Percentiles rank a stretch among this genome's conserved stretches.
Conservation (phyloP, 2,113 vertebrate genomes). For the Astur gentilis region DNA sequence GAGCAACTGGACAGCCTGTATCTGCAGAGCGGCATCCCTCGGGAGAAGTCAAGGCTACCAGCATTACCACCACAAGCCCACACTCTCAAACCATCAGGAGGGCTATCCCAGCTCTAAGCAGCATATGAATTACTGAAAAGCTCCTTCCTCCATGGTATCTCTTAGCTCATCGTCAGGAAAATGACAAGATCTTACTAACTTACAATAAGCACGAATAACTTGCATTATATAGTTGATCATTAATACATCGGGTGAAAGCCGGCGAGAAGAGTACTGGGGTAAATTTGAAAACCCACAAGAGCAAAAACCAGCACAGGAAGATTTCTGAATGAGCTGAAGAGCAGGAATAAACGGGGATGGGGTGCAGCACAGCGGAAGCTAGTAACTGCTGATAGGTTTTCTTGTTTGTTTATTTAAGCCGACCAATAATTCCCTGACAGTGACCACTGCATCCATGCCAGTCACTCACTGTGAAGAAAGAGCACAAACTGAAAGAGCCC, state of each 20-base stretch:
- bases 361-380: no score
- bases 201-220: not conserved
- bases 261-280: not conserved
- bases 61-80: rapidly evolving
- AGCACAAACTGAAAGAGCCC: not conserved
- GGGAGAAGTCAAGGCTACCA: not conserved
- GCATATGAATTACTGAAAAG: rapidly evolving
- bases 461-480: not conserved
- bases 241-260: rapidly evolving
- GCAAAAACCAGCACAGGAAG: not conserved
- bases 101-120: not conserved
- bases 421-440: not conserved
- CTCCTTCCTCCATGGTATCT: not conserved
- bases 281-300: not conserved
- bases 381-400: not conserved
- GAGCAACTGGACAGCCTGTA: not conserved
- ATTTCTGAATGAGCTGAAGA: not conserved
- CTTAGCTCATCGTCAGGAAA: not conserved
- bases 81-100: rapidly evolving
- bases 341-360: not conserved
- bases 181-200: not conserved
- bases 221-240: rapidly evolving
- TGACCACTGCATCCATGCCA: not conserved
- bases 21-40: rapidly evolving
- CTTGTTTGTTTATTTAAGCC: not conserved